Base-by-base conservation (phyloP, 2,113 vertebrate species). In the Myotis lucifugus region DNA sequence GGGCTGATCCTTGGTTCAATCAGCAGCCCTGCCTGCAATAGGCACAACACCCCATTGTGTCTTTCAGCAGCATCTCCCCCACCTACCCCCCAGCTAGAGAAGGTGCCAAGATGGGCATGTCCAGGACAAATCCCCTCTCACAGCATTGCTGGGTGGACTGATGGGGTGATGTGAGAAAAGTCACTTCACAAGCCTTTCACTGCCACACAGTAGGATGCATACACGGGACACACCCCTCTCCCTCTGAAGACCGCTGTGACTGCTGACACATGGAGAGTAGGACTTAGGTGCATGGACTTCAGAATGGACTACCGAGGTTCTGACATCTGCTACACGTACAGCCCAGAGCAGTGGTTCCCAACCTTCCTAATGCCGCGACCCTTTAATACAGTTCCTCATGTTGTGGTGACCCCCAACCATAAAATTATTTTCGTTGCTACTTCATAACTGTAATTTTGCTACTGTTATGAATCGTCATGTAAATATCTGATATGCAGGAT, bases 151-250 rank as follows among this genome's bases (percentile, higher is more conserved):
- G 3, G 6, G 46, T 17, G 4, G 8, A 37, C 15, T 10, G 66
- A 52, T 48, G 37, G 12, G 18, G 70, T 25, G 66, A 56, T 12
- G 29, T 11, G 29, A n/a, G 50, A 50, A 69, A 48, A 79, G 25
- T n/a, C 4, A 29, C 6, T 27, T 59, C 10, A 3, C 10, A 18
- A 66, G 13, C 42, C 15, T 78, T 87, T 73, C 64, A 66, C 70
- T 94, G 25, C 88, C 78, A 82, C 34, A 23, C 14, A 73, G 78
- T 85, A 42, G 29, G 48, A 61, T n/a, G 9, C 6, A 0, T 18
- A 9, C 1, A 56, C 14, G 15, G 0, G 2, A 10, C 9, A 64
- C 3, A 1, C 46, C 6, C 32, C 8, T 1, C 0, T 77, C 48
- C 3, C 0, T 85, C 56, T 59, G 29, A 56, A 85, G n/a, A 64